Evolutionary conservation across 23 tunicate genomes (phyloP), one percentile per base, ranked within the genome.

Genomic region (Trididemnum clinides): DNA sequence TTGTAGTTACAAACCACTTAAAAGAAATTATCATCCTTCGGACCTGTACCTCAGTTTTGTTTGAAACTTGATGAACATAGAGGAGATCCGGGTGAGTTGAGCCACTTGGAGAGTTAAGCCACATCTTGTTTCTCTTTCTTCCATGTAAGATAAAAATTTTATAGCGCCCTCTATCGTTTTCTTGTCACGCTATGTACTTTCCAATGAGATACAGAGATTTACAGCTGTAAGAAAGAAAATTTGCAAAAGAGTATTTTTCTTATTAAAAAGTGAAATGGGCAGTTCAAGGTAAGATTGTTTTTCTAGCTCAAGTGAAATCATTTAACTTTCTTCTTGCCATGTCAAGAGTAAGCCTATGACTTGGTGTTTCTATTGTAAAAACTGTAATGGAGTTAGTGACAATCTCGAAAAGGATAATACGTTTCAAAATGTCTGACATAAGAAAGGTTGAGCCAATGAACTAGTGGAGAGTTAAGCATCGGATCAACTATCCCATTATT

Each of bases 121-220:
- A 62, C 25, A 6, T 23, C 23, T 62, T 22, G 23, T 19, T 19
- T 19, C 23, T 62, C 69, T 62, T n/a, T 12, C 69, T 12, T 12
- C n/a, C 27, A 62, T 20, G 5, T 4, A 20, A 62, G 69, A 62
- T 62, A 22, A 19, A 10, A 19, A 20, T 19, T 62, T 23, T 12
- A 20, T 62, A 62, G 69, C 69, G 69, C 69, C 69, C 69, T 62
- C 69, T 62, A 62, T 62, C 54, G 23, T 62, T 62, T 12, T 20
- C 69, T 20, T 62, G 26, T n/a, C 15, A 19, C 69, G 25, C 5
- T 62, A 19, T n/a, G 23, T 19, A 4, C 25, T 22, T 12, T n/a
- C n/a, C 27, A 5, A 62, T 19, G 23, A 22, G 5, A 62, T 20
- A n/a, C 69, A 62, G 27, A 22, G 69, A 22, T 62, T 4, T 62